Evolutionary conservation across 2,888 invertebrate genomes (phyloP).

Genomic region (Carabus problematicus): DNA sequence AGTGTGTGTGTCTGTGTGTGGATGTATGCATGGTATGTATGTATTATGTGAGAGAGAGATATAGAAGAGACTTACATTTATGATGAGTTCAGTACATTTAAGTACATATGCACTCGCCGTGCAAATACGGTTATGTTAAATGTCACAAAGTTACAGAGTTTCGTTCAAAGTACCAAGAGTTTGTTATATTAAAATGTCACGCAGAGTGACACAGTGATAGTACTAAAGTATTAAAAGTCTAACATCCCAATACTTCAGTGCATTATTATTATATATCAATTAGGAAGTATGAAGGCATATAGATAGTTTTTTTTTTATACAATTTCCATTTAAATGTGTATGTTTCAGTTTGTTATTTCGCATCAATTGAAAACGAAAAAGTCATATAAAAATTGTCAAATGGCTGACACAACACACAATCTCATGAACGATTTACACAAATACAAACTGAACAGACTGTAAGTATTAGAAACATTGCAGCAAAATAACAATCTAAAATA

Average conservation of each 20-base stretch:
- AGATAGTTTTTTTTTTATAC: constrained; percentile 55
- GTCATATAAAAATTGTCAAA: constrained; percentile 31
- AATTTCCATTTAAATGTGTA: constrained; percentile 43
- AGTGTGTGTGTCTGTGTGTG: too few relatives aligned
- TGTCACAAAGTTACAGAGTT: too few relatives aligned
- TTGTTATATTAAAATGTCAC: constrained; percentile 54
- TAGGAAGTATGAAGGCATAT: constrained; percentile 62
- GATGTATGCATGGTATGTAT: too few relatives aligned
- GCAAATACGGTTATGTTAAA: too few relatives aligned
- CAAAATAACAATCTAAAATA: constrained; percentile 52
- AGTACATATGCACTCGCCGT: too few relatives aligned
- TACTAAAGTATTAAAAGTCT: constrained; percentile 61
- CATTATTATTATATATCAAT: constrained; percentile 59
- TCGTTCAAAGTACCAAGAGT: too few relatives aligned
- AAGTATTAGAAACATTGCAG: constrained; percentile 34
- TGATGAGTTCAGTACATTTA: too few relatives aligned
- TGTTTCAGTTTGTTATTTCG: constrained; percentile 41
- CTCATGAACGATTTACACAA: background rate
- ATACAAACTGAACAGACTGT: background rate
- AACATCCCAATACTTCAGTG: constrained; percentile 62
- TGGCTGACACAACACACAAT: too few relatives aligned
- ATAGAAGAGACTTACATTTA: too few relatives aligned
- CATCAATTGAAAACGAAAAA: constrained; percentile 24
- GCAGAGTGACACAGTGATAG: constrained; percentile 57
- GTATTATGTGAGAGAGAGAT: too few relatives aligned